Base-by-base conservation (phyloP, 2,113 vertebrate species). In the Cyprinodon variegatus region DNA sequence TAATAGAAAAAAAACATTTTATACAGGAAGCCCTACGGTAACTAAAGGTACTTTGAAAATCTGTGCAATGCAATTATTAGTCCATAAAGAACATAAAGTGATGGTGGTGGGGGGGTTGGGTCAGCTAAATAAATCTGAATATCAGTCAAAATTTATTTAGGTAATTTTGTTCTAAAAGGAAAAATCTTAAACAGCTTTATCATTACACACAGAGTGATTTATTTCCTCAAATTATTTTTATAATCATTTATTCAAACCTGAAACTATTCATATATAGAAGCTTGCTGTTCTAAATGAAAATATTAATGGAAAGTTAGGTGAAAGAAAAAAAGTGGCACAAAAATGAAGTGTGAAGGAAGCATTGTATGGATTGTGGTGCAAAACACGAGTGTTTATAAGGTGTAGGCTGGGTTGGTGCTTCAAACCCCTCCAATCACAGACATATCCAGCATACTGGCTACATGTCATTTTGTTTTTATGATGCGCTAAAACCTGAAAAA, bases 21-120 rank as follows among this genome's bases (percentile, higher is more conserved):
- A 29, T 83, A 90, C 81, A 91, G 68, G 79, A 36, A 89, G 79
- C 69, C 86, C 82, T 73, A 83, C 88, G 87, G 90, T 91, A 93
- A 91, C 84, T 82, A 79, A 80, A 86, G 87, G 90, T 70, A 88
- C 85, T 88, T 90, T 82, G 72, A 68, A 63, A 78, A 53, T 83
- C 37, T 81, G 65, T 77, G 65, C 61, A 57, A 65, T 70, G 20
- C 65, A 63, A 39, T 36, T 3, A 53, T 61, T 68, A 14, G 60
- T 73, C 40, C 69, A 17, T 12, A 65, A 65, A 64, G 13, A 64
- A 29, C 29, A 29, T 29, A 29, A 29, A 29, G 29, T 29, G 29
- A 29, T 29, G 29, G 29, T 29, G 29, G 29, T 29, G 29, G 29
- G 29, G 29, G 29, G 29, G 29, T 29, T 29, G 29, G 50, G 5